Percentiles rank a stretch among this genome's conserved stretches.
Evolutionary conservation across 2,888 invertebrate species (phyloP).

Genomic region (Nymphalis urticae): DNA sequence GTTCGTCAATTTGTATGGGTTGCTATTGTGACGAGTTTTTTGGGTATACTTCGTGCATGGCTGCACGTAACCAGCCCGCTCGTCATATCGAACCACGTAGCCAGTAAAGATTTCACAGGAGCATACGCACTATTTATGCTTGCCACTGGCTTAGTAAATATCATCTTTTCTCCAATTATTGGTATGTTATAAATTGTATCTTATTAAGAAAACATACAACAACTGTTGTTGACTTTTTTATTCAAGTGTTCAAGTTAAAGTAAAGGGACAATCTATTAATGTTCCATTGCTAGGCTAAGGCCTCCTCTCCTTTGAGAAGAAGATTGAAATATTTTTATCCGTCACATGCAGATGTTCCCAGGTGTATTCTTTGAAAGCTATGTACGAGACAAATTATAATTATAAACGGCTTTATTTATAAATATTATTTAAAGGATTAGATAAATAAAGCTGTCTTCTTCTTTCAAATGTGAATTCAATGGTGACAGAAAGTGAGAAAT

Average conservation of each 20-base stretch:
- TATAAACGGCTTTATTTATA: not conserved
- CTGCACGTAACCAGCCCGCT: constrained; percentile 85
- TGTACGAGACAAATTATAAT: too few relatives aligned
- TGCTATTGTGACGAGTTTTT: constrained; percentile 59
- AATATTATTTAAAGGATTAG: not conserved
- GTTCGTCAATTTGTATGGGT: constrained; percentile 58
- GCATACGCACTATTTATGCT: constrained; percentile 88
- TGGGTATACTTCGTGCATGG: constrained; percentile 86
- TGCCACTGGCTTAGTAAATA: constrained; percentile 84
- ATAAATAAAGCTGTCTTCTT: too few relatives aligned
- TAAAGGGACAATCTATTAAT: too few relatives aligned
- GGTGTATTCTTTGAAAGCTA: not conserved
- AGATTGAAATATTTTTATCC: not conserved
- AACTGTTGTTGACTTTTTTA: too few relatives aligned
- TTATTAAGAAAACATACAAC: not conserved
- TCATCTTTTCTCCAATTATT: constrained; percentile 83
- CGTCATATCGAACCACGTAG: constrained; percentile 85
- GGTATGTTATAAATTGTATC: constrained; percentile 64
- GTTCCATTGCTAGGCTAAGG: too few relatives aligned
- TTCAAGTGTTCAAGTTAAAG: too few relatives aligned
- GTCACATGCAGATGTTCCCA: not conserved
- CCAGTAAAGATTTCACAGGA: constrained; percentile 84
- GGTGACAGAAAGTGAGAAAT: not conserved
- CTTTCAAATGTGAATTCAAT: too few relatives aligned
- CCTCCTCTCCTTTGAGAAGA: too few relatives aligned